Conservation (phyloP, 2,797 vertebrate species). For the Masticophis lateralis region DNA sequence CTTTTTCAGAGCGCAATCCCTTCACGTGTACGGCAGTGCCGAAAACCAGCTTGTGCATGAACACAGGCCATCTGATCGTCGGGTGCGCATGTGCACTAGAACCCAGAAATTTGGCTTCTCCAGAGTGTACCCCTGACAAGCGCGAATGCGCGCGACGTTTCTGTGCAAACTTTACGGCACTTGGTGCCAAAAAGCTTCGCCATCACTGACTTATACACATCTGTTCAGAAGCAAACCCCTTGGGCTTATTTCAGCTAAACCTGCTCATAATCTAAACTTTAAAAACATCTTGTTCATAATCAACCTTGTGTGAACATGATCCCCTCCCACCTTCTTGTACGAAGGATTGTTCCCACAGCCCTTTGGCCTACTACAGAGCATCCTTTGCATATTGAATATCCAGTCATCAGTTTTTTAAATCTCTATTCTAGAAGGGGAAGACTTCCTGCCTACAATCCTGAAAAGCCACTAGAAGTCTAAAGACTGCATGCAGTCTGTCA, state of each 20-base stretch:
- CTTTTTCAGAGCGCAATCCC: no score
- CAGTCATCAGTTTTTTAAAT: not conserved
- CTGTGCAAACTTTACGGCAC: no score
- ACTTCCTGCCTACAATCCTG: not conserved
- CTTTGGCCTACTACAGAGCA: not conserved
- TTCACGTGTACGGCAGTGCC: no score
- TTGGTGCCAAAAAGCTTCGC: rapidly evolving
- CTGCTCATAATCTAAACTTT: not conserved
- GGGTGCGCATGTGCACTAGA: no score
- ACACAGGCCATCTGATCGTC: no score
- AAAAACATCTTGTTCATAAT: no score
- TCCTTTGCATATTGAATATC: not conserved
- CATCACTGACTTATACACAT: not conserved
- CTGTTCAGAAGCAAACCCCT: not conserved
- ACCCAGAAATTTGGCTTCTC: no score
- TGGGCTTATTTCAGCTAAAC: not conserved
- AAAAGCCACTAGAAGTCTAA: not conserved
- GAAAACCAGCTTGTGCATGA: no score
- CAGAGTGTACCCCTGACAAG: rapidly evolving
- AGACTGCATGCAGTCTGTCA: not conserved
- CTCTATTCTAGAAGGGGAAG: not conserved
- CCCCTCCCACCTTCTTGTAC: not conserved
- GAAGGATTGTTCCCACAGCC: not conserved
- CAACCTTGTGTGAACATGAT: not conserved
- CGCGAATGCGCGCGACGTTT: no score